A percentile compares a stretch with the other conserved stretches of the same genome.
Conservation (phyloP, 2,888 invertebrate genomes). For the Conus canariensis region DNA sequence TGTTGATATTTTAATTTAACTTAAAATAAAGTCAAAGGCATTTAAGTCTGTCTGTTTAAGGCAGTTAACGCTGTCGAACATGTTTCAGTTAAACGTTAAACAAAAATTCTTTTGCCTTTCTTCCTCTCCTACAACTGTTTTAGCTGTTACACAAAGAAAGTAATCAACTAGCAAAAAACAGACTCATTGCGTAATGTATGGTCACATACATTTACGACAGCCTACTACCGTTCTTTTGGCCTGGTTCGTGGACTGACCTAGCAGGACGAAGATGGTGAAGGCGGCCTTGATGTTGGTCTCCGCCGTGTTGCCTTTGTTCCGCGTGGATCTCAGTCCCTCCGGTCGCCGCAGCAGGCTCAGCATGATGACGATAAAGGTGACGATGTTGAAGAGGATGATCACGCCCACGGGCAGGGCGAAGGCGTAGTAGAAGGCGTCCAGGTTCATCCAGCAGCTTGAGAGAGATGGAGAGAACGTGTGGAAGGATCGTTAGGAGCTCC, state of each 20-base stretch:
- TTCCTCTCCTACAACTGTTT: no score
- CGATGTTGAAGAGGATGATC: conserved; percentile 68
- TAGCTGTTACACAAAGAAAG: no score
- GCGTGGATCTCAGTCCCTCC: conserved; percentile 79
- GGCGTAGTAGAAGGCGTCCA: conserved; percentile 71
- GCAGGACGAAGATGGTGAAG: conserved; percentile 74
- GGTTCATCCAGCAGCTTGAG: conserved; percentile 75
- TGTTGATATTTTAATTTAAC: no score
- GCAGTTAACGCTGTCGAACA: no score
- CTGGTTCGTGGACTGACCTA: conserved; percentile 61
- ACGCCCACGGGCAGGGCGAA: conserved; percentile 73
- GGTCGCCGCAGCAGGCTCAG: conserved; percentile 68
- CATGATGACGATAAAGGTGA: conserved; percentile 70
- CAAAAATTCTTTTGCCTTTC: no score
- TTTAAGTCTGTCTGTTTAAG: no score
- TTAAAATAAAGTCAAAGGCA: no score
- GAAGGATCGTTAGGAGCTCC: not conserved
- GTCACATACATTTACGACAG: no score
- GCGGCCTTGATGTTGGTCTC: conserved; percentile 75
- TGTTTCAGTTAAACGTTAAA: no score
- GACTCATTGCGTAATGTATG: no score
- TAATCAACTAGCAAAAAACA: no score
- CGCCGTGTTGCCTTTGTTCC: conserved; percentile 76
- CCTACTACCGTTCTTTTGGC: no score
- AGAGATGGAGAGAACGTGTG: not conserved